These are phyloP conservation scores for Galleria mellonella DNA, from an alignment of 1,140 invertebrate species.

Conservation along the genomic window DNA sequence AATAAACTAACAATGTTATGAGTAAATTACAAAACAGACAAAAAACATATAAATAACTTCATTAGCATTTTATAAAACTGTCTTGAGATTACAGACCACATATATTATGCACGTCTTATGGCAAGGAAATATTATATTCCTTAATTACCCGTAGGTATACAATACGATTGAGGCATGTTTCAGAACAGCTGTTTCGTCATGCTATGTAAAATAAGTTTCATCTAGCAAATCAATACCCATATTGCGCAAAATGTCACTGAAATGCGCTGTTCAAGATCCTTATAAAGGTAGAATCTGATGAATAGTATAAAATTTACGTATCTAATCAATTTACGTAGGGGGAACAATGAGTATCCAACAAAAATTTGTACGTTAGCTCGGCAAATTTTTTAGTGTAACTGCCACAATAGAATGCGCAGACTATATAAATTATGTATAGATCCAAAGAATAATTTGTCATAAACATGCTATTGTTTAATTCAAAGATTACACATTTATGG, in stretches of 20 bases:
- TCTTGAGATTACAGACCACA: too few species aligned
- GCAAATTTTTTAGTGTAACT: background rate
- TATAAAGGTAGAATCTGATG: slow-evolving; percentile 22
- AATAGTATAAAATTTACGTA: slow-evolving; percentile 34
- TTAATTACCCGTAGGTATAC: background rate
- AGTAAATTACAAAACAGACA: too few species aligned
- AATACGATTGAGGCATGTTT: slow-evolving; percentile 14
- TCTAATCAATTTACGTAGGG: slow-evolving; percentile 27
- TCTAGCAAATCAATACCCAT: slow-evolving; percentile 66
- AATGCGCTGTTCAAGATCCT: slow-evolving; percentile 54
- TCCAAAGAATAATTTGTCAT: too few species aligned
- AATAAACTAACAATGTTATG: too few species aligned
- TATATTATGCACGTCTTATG: slow-evolving; percentile 1
- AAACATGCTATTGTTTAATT: slow-evolving; percentile 6
- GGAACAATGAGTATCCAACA: slow-evolving; percentile 41
- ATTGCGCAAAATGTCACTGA: slow-evolving; percentile 70
- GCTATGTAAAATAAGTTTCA: slow-evolving; percentile 52
- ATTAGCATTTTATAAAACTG: too few species aligned
- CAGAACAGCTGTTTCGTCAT: slow-evolving; percentile 69
- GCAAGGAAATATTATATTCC: slow-evolving; percentile 4
- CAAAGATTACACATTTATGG: slow-evolving; percentile 20
- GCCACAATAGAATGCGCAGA: too few species aligned
- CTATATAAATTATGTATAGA: too few species aligned
- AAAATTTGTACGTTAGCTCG: slow-evolving; percentile 11
- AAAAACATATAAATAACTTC: too few species aligned